These are phyloP conservation scores for Piprites chloris DNA, from an alignment of 2,113 vertebrate genomes.

Conservation along the genomic window DNA sequence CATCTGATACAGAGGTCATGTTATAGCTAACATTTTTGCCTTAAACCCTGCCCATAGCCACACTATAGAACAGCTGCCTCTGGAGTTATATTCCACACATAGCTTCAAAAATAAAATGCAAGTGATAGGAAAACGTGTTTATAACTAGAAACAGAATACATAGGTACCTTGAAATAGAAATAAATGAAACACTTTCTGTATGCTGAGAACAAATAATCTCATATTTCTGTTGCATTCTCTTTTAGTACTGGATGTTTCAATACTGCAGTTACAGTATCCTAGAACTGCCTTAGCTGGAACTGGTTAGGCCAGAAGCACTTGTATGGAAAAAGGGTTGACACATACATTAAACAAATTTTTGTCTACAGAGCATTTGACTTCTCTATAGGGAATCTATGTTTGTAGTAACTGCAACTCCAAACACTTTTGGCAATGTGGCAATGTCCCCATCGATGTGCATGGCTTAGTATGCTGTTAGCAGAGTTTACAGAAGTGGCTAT, in stretches of 20 bases:
- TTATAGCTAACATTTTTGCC: slow-evolving; percentile 36
- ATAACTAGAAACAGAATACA: slow-evolving; percentile 43
- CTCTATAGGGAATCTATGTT: neutral
- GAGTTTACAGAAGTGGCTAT: neutral
- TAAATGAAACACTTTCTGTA: slow-evolving; percentile 19
- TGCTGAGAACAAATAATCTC: neutral
- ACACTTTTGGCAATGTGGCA: neutral
- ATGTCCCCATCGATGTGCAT: neutral
- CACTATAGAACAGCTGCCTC: slow-evolving; percentile 42
- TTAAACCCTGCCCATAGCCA: slow-evolving; percentile 17
- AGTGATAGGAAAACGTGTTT: slow-evolving; percentile 8
- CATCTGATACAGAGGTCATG: slow-evolving; percentile 40
- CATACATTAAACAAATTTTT: neutral
- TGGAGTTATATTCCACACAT: slow-evolving; percentile 22
- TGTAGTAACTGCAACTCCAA: neutral
- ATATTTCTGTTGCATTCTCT: neutral
- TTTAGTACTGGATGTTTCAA: neutral
- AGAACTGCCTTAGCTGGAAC: neutral
- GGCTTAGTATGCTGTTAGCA: neutral
- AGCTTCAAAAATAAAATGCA: slow-evolving; percentile 55
- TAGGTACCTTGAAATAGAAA: slow-evolving; percentile 35
- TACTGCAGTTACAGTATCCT: neutral
- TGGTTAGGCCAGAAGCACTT: neutral
- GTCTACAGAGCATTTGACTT: neutral
- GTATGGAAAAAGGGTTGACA: neutral